These are phyloP conservation scores for Synanthedon vespiformis DNA, from an alignment of 2,888 invertebrate genomes.

Conservation along the genomic window DNA sequence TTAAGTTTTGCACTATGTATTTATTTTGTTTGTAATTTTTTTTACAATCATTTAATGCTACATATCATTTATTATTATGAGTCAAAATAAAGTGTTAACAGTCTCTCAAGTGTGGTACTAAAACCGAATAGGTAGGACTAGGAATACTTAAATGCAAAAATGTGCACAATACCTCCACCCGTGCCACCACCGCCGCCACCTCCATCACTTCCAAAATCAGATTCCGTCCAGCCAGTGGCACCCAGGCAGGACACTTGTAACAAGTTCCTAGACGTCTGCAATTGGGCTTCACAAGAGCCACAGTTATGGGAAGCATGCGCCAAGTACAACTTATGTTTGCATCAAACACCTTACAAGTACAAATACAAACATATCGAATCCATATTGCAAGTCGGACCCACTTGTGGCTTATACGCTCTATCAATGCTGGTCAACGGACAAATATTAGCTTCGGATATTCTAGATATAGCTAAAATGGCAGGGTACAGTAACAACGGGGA, in stretches of 20 bases:
- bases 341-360: conserved; percentile 57
- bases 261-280: conserved; percentile 43
- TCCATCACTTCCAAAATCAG: conserved; percentile 11
- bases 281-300: conserved; percentile 70
- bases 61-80: no score
- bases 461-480: conserved; percentile 72
- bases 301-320: conserved; percentile 72
- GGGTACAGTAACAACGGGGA: conserved; percentile 87
- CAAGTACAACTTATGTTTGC: conserved; percentile 62
- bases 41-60: no score
- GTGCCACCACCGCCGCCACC: conserved; percentile 34
- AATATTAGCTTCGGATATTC: conserved; percentile 67
- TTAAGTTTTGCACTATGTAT: no score
- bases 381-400: conserved; percentile 73
- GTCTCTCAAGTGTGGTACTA: no score
- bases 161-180: conserved; percentile 45
- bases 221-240: conserved; percentile 2
- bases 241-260: conserved; percentile 8
- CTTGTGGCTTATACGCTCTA: conserved; percentile 90
- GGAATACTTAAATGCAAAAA: conserved; percentile 12
- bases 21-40: no score
- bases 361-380: conserved; percentile 48
- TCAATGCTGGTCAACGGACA: conserved; percentile 79
- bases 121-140: no score
- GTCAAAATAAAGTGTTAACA: no score